A percentile compares a stretch with the other conserved stretches of the same genome.
phyloP scores from a whole-genome alignment of 2,888 invertebrate genomes.

The Blastobasis lacticolella region DNA sequence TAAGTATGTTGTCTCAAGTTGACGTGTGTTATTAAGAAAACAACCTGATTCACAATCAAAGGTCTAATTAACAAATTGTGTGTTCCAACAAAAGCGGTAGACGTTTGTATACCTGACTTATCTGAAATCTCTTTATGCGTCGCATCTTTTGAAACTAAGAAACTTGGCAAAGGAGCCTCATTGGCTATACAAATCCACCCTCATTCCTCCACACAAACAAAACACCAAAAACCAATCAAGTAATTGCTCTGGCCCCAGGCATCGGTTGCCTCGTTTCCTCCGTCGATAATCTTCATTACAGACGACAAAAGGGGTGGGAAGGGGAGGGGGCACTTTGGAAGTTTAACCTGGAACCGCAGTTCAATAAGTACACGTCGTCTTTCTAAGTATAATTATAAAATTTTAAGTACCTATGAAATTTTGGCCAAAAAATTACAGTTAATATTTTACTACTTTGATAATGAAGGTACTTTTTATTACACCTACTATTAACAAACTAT shows the following conservation, averaged over 20 bases:
- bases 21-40: too few relatives aligned
- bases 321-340: conserved; percentile 7
- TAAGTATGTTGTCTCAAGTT: too few relatives aligned
- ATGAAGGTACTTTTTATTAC: too few relatives aligned
- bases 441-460: too few relatives aligned
- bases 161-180: conserved; percentile 13
- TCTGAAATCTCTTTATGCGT: conserved; percentile 8
- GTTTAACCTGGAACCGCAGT: too few relatives aligned
- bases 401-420: too few relatives aligned
- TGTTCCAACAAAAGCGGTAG: background rate
- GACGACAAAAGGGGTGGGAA: conserved; percentile 25
- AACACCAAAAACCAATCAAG: conserved; percentile 66
- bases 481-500: too few relatives aligned
- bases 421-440: too few relatives aligned
- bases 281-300: conserved; percentile 54
- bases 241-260: conserved; percentile 43
- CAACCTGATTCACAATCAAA: too few relatives aligned
- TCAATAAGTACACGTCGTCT: too few relatives aligned
- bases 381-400: too few relatives aligned
- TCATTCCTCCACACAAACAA: conserved; percentile 22
- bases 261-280: conserved; percentile 23
- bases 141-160: conserved; percentile 16
- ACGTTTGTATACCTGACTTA: conserved; percentile 5
- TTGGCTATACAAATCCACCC: conserved; percentile 16
- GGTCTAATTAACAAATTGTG: conserved; percentile 4